A percentile compares a stretch with the other conserved stretches of the same genome.
These are phyloP conservation scores for Pseudococcus jackbeardsleyi DNA, from an alignment of 2,888 invertebrate species.

Conservation along the genomic window DNA sequence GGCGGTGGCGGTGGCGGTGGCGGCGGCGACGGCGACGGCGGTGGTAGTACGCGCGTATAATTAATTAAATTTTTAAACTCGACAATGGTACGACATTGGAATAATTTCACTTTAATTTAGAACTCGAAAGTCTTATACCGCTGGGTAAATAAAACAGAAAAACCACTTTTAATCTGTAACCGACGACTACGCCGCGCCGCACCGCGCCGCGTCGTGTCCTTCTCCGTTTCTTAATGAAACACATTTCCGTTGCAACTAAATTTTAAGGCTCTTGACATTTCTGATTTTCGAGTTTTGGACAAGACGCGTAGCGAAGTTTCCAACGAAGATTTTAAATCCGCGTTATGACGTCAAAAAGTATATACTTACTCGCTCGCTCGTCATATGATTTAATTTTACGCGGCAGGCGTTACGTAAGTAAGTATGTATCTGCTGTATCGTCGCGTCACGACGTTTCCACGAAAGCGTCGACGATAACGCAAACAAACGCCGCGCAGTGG, in stretches of 20 bases:
- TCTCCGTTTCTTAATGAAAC: slow-evolving; percentile 13
- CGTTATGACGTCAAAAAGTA: background rate
- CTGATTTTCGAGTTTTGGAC: too few species aligned
- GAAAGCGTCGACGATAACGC: too few species aligned
- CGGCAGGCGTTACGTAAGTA: too few species aligned
- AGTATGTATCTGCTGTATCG: background rate
- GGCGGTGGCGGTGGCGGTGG: too few species aligned
- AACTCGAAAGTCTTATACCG: slow-evolving; percentile 43
- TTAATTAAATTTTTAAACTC: slow-evolving; percentile 44
- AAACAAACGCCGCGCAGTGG: too few species aligned
- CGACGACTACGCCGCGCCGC: background rate
- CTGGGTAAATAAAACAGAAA: slow-evolving; percentile 41
- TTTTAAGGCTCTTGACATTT: slow-evolving; percentile 39
- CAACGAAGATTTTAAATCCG: background rate
- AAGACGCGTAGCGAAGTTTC: background rate
- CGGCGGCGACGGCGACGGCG: background rate
- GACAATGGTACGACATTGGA: slow-evolving; percentile 31
- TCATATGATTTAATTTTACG: background rate
- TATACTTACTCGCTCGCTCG: background rate
- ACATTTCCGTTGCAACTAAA: slow-evolving; percentile 38
- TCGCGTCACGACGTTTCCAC: too few species aligned
- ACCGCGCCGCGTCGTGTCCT: slow-evolving; percentile 6
- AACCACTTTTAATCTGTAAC: slow-evolving; percentile 45
- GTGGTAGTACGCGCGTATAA: slow-evolving; percentile 16
- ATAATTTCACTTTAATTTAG: slow-evolving; percentile 40